Evolutionary conservation across 2,797 vertebrate genomes (phyloP), one percentile per base, ranked within the genome.

Genomic region (Phrynocephalus guinanensis): DNA sequence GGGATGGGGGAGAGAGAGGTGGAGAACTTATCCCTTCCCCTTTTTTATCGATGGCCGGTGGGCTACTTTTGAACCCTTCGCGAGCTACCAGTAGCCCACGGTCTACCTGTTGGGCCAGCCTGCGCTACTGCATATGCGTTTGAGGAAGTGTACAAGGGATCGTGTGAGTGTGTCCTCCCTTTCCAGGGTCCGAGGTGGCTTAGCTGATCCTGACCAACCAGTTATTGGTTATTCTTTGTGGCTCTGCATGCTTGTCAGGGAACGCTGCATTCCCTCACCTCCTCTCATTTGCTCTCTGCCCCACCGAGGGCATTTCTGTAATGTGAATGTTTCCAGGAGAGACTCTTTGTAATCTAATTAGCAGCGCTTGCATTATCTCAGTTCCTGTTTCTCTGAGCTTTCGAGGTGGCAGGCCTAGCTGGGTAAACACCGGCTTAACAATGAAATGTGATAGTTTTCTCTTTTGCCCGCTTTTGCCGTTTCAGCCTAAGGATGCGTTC

Each of bases 291-390:
- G 16, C 70, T 44, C 24, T 16, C 30, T 82, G 20, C 76, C 71
- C 60, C 22, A 20, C 44, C 28, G 44, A 50, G 63, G 18, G 33
- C 24, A 48, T 63, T 48, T 73, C 81, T 44, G 78, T 81, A n/a
- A 63, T 16, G 44, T 48, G 44, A 63, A 38, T 67, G 26, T 68
- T 68, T 28, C 20, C 44, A 83, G 24, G 24, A 13, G 30, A 71
- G 4, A 18, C n/a, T 38, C 48, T 33, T 87, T 82, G 44, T 87
- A 78, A 70, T 77, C 73, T 78, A 77, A 83, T 78, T 68, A 83
- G 48, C 72, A 56, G 15, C 28, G 6, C 63, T 83, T 70, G n/a
- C 63, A 20, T 83, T 77, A 28, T 77, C 44, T 38, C 3, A 70
- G 30, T 70, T 77, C 73, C 73, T 22, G 8, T 18, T 78, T 78